These are phyloP conservation scores for Drosophila macrospina DNA, from an alignment of 2,888 invertebrate species.

Conservation along the genomic window DNA sequence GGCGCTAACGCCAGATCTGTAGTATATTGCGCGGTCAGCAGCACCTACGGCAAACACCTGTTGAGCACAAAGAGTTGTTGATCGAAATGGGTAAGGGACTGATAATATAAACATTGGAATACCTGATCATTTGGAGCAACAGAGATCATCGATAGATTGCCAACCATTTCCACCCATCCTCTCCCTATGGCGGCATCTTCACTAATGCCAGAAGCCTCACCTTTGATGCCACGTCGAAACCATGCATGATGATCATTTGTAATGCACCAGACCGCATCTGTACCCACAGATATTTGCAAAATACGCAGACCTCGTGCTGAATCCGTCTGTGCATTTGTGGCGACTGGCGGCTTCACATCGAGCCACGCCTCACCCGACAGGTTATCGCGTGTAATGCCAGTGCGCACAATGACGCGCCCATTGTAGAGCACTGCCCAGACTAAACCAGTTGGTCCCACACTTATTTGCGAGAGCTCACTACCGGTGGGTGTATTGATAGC, in stretches of 20 bases:
- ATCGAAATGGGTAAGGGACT: not conserved
- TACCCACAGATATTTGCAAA: conserved; percentile 92
- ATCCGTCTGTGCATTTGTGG: conserved; percentile 46
- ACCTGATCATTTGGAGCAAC: conserved; percentile 95
- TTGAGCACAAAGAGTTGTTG: not conserved
- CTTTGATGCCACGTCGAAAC: conserved; percentile 92
- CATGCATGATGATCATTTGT: conserved; percentile 94
- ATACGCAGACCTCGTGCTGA: conserved; percentile 87
- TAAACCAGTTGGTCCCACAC: conserved; percentile 93
- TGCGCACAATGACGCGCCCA: conserved; percentile 92
- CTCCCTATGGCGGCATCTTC: conserved; percentile 92
- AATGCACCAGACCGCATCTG: conserved; percentile 91
- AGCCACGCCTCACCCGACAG: conserved; percentile 90
- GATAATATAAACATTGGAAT: not conserved
- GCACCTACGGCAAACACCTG: conserved; percentile 91
- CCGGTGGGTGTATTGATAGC: conserved; percentile 91
- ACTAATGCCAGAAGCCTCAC: conserved; percentile 89
- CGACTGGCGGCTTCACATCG: conserved; percentile 91
- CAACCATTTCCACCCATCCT: conserved; percentile 96
- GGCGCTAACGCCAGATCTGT: conserved; percentile 90
- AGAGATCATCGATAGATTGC: conserved; percentile 92
- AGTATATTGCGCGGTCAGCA: conserved; percentile 92
- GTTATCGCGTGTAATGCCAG: conserved; percentile 92
- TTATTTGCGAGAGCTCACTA: conserved; percentile 93
- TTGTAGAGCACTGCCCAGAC: conserved; percentile 95